phyloP scores from a whole-genome alignment of 2,888 invertebrate species.

The Nephrotoma flavescens region DNA sequence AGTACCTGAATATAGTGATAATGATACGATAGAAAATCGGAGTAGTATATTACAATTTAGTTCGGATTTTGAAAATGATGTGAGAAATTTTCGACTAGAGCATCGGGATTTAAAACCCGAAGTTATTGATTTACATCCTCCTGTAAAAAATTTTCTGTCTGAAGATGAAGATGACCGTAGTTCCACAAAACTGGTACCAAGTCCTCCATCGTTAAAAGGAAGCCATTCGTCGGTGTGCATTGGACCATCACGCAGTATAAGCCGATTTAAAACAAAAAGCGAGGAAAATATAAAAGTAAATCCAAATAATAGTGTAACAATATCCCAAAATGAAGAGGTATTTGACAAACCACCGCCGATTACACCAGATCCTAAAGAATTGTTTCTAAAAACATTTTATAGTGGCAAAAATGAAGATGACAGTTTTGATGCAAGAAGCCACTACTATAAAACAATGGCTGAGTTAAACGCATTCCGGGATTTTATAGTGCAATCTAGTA shows the following conservation, averaged over 20 bases:
- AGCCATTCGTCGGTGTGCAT: not conserved
- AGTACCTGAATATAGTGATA: not conserved
- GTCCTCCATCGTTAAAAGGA: not conserved
- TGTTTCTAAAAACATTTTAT: not conserved
- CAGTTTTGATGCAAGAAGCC: not conserved
- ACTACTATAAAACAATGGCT: constrained; percentile 1
- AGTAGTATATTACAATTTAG: not conserved
- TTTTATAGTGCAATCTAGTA: not conserved
- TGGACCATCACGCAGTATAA: not conserved
- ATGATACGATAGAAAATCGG: not conserved
- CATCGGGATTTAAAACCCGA: not conserved
- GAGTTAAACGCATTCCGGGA: not conserved
- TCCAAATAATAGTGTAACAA: not conserved
- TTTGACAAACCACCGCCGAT: not conserved
- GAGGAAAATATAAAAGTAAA: not conserved
- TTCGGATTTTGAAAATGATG: not conserved
- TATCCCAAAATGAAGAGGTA: not conserved
- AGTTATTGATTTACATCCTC: not conserved
- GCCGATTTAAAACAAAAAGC: not conserved
- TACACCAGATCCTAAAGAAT: not conserved
- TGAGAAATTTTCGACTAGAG: not conserved
- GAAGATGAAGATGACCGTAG: not conserved
- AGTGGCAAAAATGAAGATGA: not conserved
- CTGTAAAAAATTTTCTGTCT: not conserved
- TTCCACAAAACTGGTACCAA: not conserved